Conservation (phyloP, 2,113 vertebrate genomes). For the Pluvialis apricaria region DNA sequence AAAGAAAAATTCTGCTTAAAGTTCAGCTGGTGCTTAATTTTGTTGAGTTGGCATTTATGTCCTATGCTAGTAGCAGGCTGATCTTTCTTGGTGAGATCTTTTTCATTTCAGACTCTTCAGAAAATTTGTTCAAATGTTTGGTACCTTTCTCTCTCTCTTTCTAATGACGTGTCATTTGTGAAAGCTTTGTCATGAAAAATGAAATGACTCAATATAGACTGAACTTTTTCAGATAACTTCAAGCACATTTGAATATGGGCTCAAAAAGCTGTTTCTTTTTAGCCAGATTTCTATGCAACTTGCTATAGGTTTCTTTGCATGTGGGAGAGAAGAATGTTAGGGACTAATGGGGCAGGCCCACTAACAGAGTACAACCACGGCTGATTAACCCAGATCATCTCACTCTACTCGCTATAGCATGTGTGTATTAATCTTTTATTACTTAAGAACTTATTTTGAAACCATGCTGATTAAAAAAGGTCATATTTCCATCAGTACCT, state of each 20-base stretch:
- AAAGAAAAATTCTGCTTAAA: not conserved
- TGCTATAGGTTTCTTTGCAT: not conserved
- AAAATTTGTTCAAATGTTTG: not conserved
- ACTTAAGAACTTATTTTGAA: conserved; percentile 42
- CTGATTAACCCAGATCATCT: not conserved
- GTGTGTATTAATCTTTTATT: conserved; percentile 19
- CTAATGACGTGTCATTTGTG: not conserved
- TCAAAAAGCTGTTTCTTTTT: not conserved
- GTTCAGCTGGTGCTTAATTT: not conserved
- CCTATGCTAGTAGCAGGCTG: not conserved
- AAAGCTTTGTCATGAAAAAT: not conserved
- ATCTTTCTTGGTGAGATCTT: not conserved
- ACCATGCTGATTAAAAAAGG: conserved; percentile 13
- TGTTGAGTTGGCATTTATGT: not conserved
- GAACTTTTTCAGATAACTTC: not conserved
- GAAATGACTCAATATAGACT: not conserved
- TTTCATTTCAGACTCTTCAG: not conserved
- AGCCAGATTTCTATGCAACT: not conserved
- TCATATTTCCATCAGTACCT: conserved; percentile 44
- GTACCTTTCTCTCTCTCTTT: not conserved
- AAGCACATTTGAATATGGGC: not conserved
- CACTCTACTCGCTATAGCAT: not conserved
- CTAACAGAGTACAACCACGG: not conserved
- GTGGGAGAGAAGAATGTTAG: not conserved
- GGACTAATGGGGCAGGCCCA: not conserved